Evolutionary conservation across 2,797 vertebrate species (phyloP).

Genomic region (Coranthus polyacanthus): DNA sequence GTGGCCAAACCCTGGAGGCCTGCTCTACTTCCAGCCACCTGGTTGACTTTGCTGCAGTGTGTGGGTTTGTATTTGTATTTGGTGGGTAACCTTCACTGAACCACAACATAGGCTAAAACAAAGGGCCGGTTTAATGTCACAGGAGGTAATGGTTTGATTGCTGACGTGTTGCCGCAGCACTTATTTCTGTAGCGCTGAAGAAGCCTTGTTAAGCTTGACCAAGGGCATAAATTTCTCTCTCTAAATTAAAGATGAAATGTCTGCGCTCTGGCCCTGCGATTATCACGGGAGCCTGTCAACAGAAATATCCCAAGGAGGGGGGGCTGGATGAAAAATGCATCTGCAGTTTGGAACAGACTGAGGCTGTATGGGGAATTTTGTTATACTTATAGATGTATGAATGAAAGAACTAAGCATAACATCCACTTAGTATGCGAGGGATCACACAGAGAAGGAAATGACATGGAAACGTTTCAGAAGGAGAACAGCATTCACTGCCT

Average conservation of each 20-base stretch:
- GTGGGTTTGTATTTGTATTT: slow-evolving; percentile 12
- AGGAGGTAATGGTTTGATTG: slow-evolving; percentile 27
- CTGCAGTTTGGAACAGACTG: slow-evolving; percentile 50
- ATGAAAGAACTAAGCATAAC: slow-evolving; percentile 9
- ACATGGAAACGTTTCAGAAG: neutral
- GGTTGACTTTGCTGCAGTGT: slow-evolving; percentile 74
- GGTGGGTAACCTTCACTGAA: slow-evolving; percentile 59
- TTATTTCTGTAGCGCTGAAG: slow-evolving; percentile 44
- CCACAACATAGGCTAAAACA: slow-evolving; percentile 43
- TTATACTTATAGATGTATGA: slow-evolving; percentile 16
- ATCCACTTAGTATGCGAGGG: neutral
- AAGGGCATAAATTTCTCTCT: slow-evolving; percentile 45
- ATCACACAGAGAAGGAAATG: neutral
- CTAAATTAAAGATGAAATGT: slow-evolving; percentile 70
- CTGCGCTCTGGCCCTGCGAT: slow-evolving; percentile 51
- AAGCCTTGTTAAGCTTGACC: slow-evolving; percentile 61
- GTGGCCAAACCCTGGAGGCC: slow-evolving; percentile 74
- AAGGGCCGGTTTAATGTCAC: slow-evolving; percentile 34
- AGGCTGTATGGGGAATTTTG: slow-evolving; percentile 32
- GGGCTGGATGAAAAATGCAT: slow-evolving; percentile 62
- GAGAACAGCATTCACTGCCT: neutral
- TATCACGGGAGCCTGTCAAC: slow-evolving; percentile 63
- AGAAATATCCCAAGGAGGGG: slow-evolving; percentile 51
- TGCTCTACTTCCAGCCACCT: slow-evolving; percentile 84
- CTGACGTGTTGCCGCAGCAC: slow-evolving; percentile 34